These are phyloP conservation scores for Heterodera schachtii DNA, from an alignment of 1,140 invertebrate genomes.

Conservation along the genomic window DNA sequence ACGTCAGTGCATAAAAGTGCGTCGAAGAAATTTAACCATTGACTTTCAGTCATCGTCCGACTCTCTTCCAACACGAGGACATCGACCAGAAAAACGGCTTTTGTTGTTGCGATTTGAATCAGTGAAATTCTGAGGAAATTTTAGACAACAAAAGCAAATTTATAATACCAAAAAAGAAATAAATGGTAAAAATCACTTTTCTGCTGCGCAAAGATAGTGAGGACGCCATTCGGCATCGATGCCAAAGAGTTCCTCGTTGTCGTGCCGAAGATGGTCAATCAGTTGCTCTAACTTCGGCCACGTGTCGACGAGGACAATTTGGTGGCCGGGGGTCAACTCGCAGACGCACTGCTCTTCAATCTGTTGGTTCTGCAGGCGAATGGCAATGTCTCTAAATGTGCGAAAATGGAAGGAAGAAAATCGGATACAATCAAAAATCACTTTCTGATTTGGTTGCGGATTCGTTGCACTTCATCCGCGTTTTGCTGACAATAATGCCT, in stretches of 20 bases:
- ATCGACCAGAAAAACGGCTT: constrained; percentile 32
- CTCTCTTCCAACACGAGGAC: constrained; percentile 22
- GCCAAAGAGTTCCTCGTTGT: constrained; percentile 27
- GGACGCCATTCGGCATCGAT: constrained; percentile 40
- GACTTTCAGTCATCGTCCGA: constrained; percentile 9
- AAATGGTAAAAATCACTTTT: no score
- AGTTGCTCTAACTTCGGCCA: constrained; percentile 25
- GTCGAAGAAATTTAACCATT: constrained; percentile 39
- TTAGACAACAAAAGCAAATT: constrained; percentile 2
- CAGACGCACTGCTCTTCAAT: constrained; percentile 20
- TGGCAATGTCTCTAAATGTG: constrained; percentile 12
- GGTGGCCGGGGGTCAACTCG: constrained; percentile 10
- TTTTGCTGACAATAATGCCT: not conserved
- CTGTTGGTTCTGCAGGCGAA: constrained; percentile 13
- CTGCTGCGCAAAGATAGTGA: constrained; percentile 29
- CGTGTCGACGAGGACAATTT: constrained; percentile 23
- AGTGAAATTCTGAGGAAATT: constrained; percentile 28
- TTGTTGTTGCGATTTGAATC: constrained; percentile 35
- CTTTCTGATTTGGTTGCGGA: not conserved
- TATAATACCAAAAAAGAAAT: not conserved
- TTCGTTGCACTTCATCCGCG: not conserved
- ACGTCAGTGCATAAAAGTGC: constrained; percentile 31
- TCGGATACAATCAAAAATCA: no score
- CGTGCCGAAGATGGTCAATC: constrained; percentile 23
- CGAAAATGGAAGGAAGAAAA: no score